phyloP scores from a whole-genome alignment of 2,888 invertebrate species.

The Morpho helenor region DNA sequence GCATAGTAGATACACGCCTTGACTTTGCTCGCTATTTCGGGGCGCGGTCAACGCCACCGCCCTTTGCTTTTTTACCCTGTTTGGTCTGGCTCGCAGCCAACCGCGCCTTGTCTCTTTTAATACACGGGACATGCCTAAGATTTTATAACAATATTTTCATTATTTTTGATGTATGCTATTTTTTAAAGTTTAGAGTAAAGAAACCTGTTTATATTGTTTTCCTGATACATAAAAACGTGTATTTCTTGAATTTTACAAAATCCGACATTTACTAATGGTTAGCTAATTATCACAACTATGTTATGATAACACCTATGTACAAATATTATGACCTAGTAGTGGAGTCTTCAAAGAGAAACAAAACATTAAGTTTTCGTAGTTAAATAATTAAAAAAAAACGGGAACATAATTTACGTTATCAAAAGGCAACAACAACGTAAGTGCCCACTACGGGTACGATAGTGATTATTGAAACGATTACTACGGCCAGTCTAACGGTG shows the following conservation, averaged over 20 bases:
- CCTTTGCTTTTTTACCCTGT: conserved; percentile 74
- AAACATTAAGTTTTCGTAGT: neutral
- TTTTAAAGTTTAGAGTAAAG: neutral
- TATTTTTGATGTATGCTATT: neutral
- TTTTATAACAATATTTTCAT: conserved; percentile 23
- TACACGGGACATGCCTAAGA: conserved; percentile 35
- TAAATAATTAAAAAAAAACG: neutral
- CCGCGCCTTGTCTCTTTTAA: conserved; percentile 53
- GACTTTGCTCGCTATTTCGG: conserved; percentile 75
- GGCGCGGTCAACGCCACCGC: conserved; percentile 66
- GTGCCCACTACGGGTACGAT: conserved; percentile 6
- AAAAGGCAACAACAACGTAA: conserved; percentile 6
- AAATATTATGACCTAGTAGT: too few species aligned
- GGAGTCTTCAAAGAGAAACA: too few species aligned
- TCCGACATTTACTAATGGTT: too few species aligned
- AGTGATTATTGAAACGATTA: conserved; percentile 54
- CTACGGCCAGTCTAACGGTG: conserved; percentile 61
- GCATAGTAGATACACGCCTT: conserved; percentile 60
- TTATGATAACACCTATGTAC: too few species aligned
- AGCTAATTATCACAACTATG: too few species aligned
- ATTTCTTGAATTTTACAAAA: too few species aligned
- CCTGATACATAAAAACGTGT: too few species aligned
- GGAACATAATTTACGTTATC: neutral
- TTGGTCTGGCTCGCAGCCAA: conserved; percentile 71
- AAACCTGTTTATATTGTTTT: neutral